Base-by-base conservation (phyloP, 2,888 invertebrate genomes). In the Chesias legatella region DNA sequence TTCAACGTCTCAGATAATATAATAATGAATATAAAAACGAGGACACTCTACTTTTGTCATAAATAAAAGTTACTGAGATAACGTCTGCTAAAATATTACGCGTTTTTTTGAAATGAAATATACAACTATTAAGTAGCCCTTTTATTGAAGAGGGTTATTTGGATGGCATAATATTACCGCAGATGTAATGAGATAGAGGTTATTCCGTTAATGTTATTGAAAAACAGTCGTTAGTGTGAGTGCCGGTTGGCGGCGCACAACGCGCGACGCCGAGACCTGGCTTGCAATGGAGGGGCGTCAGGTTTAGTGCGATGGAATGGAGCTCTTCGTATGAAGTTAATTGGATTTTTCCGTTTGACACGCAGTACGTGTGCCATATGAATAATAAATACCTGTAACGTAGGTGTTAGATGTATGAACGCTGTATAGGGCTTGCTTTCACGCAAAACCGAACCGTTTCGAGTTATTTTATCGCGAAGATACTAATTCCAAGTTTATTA, bases 341-440 rank as follows among this genome's bases (percentile, higher is more conserved):
- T 84, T 84, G 82, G 82, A 83, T 84, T 84, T 82, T 83, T 82
- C 81, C 82, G 78, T 83, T 79, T 80, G 75, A 74, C 75, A 63
- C 73, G 75, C 58, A 58, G 64, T 63, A 77, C 78, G 82, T 76
- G 78, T 68, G 67, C 70, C 61, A 75, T 67, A 68, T 79, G 79
- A 77, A 80, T 83, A 80, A 79, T 77, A 75, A 79, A 76, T 69
- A 64, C 67, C 62, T 73, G 71, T 73, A 71, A 76, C 48, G 51
- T 54, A 51, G 48, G 49, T 45, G 43, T 47, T 45, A 45, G 49
- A 48, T 79, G 72, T 74, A 77, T 60, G 63, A 66, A 51, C 58
- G 58, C 57, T 53, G 50, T 51, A 51, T 53, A 59, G 52, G 48
- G 61, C 60, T 61, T 59, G 60, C 43, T 44, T 33, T 40, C 51